Conservation (phyloP, 2,888 invertebrate species). For the Scelioninae gen. 2 region DNA sequence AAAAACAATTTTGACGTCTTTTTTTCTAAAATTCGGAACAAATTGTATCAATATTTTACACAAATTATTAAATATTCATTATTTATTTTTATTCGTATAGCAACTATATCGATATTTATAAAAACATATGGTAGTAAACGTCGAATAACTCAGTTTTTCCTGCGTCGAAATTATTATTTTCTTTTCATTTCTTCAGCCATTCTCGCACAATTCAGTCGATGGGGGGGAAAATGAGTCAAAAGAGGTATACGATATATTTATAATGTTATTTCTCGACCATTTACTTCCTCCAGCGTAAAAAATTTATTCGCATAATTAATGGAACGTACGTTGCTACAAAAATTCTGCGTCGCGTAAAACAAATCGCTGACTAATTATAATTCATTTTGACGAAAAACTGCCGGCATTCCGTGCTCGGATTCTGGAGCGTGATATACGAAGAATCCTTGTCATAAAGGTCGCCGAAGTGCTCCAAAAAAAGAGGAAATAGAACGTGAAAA, state of each 20-base stretch:
- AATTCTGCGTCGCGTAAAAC: slow-evolving; percentile 30
- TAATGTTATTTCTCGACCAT: slow-evolving; percentile 14
- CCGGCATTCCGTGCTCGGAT: slow-evolving; percentile 25
- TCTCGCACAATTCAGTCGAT: neutral
- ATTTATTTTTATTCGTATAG: no score
- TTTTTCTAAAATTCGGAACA: no score
- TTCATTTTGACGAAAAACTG: slow-evolving; percentile 37
- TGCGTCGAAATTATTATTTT: slow-evolving; percentile 17
- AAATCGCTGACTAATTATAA: slow-evolving; percentile 32
- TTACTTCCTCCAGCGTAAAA: slow-evolving; percentile 10
- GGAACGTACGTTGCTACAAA: slow-evolving; percentile 14
- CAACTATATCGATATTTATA: slow-evolving; percentile 38
- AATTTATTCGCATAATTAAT: slow-evolving; percentile 28
- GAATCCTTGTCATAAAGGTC: slow-evolving; percentile 51
- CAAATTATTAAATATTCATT: no score
- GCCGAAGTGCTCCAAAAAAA: slow-evolving; percentile 26
- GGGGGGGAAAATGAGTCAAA: neutral
- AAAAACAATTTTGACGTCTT: no score
- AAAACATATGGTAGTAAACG: slow-evolving; percentile 42
- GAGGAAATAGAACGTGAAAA: slow-evolving; percentile 23
- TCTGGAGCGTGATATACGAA: slow-evolving; percentile 47
- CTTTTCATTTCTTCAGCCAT: slow-evolving; percentile 12
- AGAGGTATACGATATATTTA: slow-evolving; percentile 19
- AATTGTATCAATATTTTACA: no score
- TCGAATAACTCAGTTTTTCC: slow-evolving; percentile 39